A percentile compares a stretch with the other conserved stretches of the same genome.
These are phyloP conservation scores for Gnathonemus longibarbis DNA, from an alignment of 2,113 vertebrate species.

Conservation along the genomic window DNA sequence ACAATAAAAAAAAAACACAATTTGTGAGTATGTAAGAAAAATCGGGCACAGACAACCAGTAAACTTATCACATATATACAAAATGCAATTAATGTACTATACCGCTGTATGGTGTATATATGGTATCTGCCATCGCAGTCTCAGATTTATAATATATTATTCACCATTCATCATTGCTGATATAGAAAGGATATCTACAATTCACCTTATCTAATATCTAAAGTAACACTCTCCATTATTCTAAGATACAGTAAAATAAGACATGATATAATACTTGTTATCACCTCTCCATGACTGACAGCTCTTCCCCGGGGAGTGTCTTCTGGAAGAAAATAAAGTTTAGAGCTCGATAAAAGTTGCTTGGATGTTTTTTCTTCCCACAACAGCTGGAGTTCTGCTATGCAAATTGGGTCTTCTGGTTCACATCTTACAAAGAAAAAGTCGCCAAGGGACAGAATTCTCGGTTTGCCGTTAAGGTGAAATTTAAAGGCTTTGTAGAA, in stretches of 20 bases:
- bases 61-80: neutral
- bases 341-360: constrained; percentile 98
- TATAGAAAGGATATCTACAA: neutral
- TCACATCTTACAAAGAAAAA: constrained; percentile 96
- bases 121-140: neutral
- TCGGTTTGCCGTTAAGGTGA: constrained; percentile 74
- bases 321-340: constrained; percentile 98
- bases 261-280: constrained; percentile 34
- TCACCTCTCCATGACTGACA: constrained; percentile 85
- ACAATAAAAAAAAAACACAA: neutral
- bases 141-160: neutral
- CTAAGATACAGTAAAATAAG: neutral
- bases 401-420: constrained; percentile 89
- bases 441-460: constrained; percentile 91
- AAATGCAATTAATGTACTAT: neutral
- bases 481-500: constrained; percentile 98
- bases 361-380: constrained; percentile 93
- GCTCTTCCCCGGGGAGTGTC: constrained; percentile 87
- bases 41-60: neutral
- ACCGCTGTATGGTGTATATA: neutral
- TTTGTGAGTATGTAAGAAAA: neutral
- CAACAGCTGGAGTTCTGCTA: constrained; percentile 93
- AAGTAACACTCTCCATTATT: neutral
- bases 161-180: constrained; percentile 11
- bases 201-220: neutral